Evolutionary conservation across 1,140 invertebrate species (phyloP).

Genomic region (Laupala kohalensis): DNA sequence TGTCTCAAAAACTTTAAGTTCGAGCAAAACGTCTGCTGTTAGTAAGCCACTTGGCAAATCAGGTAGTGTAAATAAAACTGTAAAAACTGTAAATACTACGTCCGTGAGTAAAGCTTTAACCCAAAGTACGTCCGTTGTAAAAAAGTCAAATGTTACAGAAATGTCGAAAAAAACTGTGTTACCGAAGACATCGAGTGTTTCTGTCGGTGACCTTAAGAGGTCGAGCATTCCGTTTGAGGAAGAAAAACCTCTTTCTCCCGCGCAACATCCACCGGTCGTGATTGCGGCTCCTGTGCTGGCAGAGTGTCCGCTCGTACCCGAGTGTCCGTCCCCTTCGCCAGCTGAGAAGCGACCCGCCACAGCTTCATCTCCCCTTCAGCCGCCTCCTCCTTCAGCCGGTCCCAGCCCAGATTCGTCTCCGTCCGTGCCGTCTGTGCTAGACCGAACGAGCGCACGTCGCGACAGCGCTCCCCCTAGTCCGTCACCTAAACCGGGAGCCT

Average conservation of each 20-base stretch:
- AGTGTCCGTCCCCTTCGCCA: background rate
- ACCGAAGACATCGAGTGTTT: too few species aligned
- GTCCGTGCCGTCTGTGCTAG: slow-evolving; percentile 3
- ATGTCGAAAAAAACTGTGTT: too few species aligned
- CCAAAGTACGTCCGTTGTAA: background rate
- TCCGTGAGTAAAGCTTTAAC: background rate
- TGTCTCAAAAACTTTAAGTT: too few species aligned
- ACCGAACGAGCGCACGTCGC: slow-evolving; percentile 1
- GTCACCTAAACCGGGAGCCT: background rate
- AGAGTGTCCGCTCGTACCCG: background rate
- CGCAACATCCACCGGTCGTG: background rate
- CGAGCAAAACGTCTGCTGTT: too few species aligned
- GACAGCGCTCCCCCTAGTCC: slow-evolving; percentile 14
- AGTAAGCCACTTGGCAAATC: too few species aligned
- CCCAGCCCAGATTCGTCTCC: slow-evolving; percentile 13
- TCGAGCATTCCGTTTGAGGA: background rate
- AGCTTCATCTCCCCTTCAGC: background rate
- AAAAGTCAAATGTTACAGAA: background rate
- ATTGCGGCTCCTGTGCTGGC: background rate
- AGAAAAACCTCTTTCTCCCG: background rate
- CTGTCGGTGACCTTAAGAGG: background rate
- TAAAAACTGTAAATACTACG: too few species aligned
- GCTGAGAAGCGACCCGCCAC: too few species aligned
- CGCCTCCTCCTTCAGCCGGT: background rate
- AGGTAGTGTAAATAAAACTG: too few species aligned